Evolutionary conservation across 2,888 invertebrate genomes (phyloP), one percentile per base, ranked within the genome.

Genomic region (Pollenia amentaria): DNA sequence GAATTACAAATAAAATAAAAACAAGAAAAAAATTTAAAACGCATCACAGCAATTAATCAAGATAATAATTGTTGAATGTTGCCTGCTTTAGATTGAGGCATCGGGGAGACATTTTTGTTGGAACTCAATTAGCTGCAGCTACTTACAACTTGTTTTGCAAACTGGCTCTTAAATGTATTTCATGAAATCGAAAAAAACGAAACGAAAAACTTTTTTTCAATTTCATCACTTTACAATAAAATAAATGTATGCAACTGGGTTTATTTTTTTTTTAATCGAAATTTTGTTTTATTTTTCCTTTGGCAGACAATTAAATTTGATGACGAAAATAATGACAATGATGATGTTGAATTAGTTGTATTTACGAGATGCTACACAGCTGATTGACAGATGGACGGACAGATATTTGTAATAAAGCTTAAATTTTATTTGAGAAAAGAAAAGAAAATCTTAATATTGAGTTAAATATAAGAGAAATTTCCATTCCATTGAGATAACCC

Each of bases 31-130:
- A 60, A 78, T 29, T 29, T 6, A 55, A 40, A 73, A 83, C 79
- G 80, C 86, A 84, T 80, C 83, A 77, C 51, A 72, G 76, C 83
- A 87, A 87, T 87, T 87, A 87, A 87, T 87, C 83, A 87, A 64
- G 57, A 70, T 72, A 73, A 87, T 87, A 76, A 83, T 76, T 79
- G 83, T 46, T 70, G 48, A 80, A 75, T 51, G 75, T 38, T 53
- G 78, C 14, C 72, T 51, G 72, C 57, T 51, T 78, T 40, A 82
- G 16, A 69, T 69, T 64, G 51, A 55, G 72, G 64, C 83, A 57
- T 38, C 29, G 42, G 21, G n/a, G 14, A 8, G 14, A 29, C 3
- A n/a, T 62, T 62, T n/a, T n/a, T 8, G 40, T n/a, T 62, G n/a
- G 40, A n/a, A 10, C n/a, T 11, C 21, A 21, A 18, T 62, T 48